Conservation (phyloP, 1,140 invertebrate species). For the Drosophila parvula region DNA sequence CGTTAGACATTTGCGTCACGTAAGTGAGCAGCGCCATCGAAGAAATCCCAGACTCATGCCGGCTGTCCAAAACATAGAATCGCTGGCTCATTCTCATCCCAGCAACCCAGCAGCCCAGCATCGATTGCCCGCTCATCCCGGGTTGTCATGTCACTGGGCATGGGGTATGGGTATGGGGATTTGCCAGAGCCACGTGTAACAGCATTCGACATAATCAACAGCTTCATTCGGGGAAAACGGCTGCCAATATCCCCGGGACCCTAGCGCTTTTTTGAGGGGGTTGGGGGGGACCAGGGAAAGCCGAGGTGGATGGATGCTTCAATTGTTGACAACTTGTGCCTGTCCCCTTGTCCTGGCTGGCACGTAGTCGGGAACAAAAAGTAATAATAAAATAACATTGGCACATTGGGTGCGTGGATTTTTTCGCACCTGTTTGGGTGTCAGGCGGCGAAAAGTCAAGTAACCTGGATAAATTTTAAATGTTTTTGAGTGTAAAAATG, state of each 20-base stretch:
- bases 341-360: constrained; percentile 26
- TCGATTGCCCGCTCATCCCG: constrained; percentile 34
- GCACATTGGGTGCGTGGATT: constrained; percentile 40
- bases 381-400: constrained; percentile 69
- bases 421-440: constrained; percentile 42
- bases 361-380: constrained; percentile 40
- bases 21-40: constrained; percentile 40
- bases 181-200: constrained; percentile 55
- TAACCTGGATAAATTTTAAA: neutral
- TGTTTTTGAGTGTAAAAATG: neutral
- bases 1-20: constrained; percentile 75
- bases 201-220: constrained; percentile 63
- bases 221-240: constrained; percentile 64
- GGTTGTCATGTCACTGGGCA: constrained; percentile 57
- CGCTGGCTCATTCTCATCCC: constrained; percentile 58
- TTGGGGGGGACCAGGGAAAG: neutral
- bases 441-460: neutral
- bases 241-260: constrained; percentile 39
- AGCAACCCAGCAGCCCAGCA: neutral
- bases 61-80: constrained; percentile 41
- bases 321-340: constrained; percentile 74
- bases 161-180: constrained; percentile 9
- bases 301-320: constrained; percentile 24
- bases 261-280: neutral
- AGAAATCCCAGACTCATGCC: constrained; percentile 66